phyloP scores from a whole-genome alignment of 64 coral and sea anemone species.

The Anthopleura sola region DNA sequence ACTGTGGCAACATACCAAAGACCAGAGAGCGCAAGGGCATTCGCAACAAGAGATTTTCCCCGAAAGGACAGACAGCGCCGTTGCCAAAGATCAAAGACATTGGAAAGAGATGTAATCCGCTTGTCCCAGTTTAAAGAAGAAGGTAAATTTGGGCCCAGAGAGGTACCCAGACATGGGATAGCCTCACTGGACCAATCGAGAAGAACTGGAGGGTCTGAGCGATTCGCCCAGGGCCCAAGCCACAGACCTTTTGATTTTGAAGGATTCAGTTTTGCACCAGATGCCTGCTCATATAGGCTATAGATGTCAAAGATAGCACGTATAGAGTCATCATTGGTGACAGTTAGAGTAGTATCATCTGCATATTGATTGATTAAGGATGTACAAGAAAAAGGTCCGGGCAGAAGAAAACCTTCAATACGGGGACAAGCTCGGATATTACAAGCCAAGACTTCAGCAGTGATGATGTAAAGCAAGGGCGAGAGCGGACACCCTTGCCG shows the following conservation, averaged over 20 bases:
- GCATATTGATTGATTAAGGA: constrained; percentile 1
- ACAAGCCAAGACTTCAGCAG: constrained; percentile 10
- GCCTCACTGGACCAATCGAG: neutral
- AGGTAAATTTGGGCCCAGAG: neutral
- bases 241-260: constrained; percentile 18
- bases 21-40: neutral
- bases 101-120: neutral
- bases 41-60: neutral
- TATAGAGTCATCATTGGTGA: constrained; percentile 4
- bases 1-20: neutral
- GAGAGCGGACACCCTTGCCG: constrained; percentile 29
- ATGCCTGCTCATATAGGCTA: neutral
- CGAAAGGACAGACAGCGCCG: neutral
- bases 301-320: constrained; percentile 12
- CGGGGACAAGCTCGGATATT: neutral
- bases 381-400: neutral
- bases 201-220: neutral
- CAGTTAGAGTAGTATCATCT: constrained; percentile 8
- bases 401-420: constrained; percentile 26
- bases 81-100: constrained; percentile 16
- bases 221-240: neutral
- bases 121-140: neutral
- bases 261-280: neutral
- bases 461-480: constrained; percentile 12
- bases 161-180: neutral